phyloP scores from a whole-genome alignment of 2,888 invertebrate species.

The Oxyscelio sp. region DNA sequence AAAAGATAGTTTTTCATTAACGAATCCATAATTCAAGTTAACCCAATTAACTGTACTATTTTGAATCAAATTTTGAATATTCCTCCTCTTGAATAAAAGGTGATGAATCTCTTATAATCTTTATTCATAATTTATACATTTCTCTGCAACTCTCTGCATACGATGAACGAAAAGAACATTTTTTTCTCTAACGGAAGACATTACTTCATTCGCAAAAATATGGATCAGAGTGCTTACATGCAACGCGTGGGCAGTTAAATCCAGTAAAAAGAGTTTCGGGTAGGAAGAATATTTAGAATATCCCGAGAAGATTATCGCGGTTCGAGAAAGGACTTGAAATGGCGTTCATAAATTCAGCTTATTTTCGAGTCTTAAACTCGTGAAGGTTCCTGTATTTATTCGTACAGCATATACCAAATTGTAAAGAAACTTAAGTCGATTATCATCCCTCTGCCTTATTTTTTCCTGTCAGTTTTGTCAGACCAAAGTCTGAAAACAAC shows the following conservation, averaged over 20 bases:
- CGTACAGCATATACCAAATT: constrained; percentile 81
- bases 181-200: constrained; percentile 42
- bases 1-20: too few species aligned
- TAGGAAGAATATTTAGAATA: constrained; percentile 64
- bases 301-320: constrained; percentile 63
- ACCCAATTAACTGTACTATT: too few species aligned
- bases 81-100: too few species aligned
- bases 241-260: constrained; percentile 62
- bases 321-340: constrained; percentile 74
- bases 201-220: constrained; percentile 64
- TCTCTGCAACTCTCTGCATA: too few species aligned
- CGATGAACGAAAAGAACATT: too few species aligned
- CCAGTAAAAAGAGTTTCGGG: constrained; percentile 49
- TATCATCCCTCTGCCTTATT: constrained; percentile 79
- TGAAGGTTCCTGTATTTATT: constrained; percentile 74
- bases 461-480: constrained; percentile 60
- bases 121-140: too few species aligned
- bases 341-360: constrained; percentile 85
- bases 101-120: too few species aligned
- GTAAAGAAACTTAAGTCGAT: constrained; percentile 86
- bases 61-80: too few species aligned
- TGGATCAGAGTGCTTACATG: constrained; percentile 54
- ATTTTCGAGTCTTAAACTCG: constrained; percentile 76
- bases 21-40: too few species aligned
- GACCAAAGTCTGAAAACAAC: constrained; percentile 54